Conservation (phyloP, 1,140 invertebrate species). For the Nomia melanderi region DNA sequence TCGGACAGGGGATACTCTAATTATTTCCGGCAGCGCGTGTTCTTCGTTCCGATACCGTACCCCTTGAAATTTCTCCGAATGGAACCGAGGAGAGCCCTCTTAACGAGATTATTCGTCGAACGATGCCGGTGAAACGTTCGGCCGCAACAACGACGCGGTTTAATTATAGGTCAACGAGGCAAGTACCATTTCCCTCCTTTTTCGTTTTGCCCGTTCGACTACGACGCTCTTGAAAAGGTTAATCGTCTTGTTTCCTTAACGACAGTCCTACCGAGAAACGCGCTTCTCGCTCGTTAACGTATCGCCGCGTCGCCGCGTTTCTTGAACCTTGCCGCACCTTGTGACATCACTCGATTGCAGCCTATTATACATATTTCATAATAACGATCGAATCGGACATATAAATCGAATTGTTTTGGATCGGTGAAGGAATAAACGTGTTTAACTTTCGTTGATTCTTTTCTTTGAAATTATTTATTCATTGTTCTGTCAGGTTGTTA, state of each 20-base stretch:
- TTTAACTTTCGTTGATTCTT: too few relatives aligned
- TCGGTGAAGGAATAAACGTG: background rate
- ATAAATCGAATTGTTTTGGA: slow-evolving; percentile 27
- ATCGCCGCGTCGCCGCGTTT: background rate
- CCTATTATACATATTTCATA: slow-evolving; percentile 49
- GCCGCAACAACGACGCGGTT: background rate
- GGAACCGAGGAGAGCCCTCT: background rate
- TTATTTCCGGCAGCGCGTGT: background rate
- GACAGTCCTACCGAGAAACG: slow-evolving; percentile 18
- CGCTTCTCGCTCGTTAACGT: slow-evolving; percentile 41
- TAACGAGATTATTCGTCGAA: slow-evolving; percentile 4
- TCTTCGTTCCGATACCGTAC: background rate
- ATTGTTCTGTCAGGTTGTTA: too few relatives aligned
- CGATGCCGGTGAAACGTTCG: slow-evolving; percentile 3
- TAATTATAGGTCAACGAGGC: slow-evolving; percentile 27
- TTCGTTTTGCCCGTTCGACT: slow-evolving; percentile 12
- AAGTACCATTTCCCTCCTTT: slow-evolving; percentile 28
- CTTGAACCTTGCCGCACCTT: slow-evolving; percentile 50
- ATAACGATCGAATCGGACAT: slow-evolving; percentile 39
- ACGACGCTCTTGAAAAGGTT: slow-evolving; percentile 40
- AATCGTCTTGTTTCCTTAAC: slow-evolving; percentile 51
- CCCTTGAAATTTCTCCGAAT: background rate
- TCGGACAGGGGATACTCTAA: background rate
- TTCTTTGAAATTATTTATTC: too few relatives aligned
- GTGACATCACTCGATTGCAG: slow-evolving; percentile 50